Evolutionary conservation across 1,140 invertebrate species (phyloP), one percentile per base, ranked within the genome.

Genomic region (Dinothrombium tinctorium): DNA sequence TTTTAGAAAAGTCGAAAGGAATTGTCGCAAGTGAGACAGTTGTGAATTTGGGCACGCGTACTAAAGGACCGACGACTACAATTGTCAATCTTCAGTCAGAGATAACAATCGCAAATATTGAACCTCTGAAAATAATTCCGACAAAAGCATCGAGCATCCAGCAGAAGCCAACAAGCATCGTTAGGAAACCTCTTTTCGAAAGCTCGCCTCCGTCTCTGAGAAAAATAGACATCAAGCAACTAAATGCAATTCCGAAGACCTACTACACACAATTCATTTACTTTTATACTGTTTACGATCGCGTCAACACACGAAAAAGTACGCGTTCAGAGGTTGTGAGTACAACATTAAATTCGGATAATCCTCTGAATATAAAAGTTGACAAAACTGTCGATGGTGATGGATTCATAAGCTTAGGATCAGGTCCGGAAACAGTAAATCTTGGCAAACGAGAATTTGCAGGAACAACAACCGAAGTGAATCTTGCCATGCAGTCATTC

Each of bases 401-500:
- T 29, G 54, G 55, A 24, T 35, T 51, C 3, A 48, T 56, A 17
- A 51, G 45, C 26, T 15, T 57, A 9, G 42, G 47, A 12, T 44
- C 47, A 11, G 49, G 48, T 17, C 42, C 38, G 12, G 42, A 35
- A 15, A 49, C 48, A 11, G 46, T 53, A 5, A 47, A 52, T 36
- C 38, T 59, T 2, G 56, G 56, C 11, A 49, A 51, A 21, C 47
- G 55, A 21, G 46, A 53, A 21, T 15, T 47, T n/a, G 46, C 50
- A 24, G 51, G 51, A 5, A 43, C 51, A n/a, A 56, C 56, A 2
- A 56, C 56, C 6, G 48, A 53, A 41, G 52, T 58, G 9, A 57
- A 57, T 47, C 42, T 59, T 6, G 51, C 51, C 12, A 49, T 57
- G 6, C 50, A 50, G 22, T 55, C 53, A 4, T 42, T 55, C 7